Evolutionary conservation across 2,113 vertebrate species (phyloP).

Genomic region (Lampris megalopsis): DNA sequence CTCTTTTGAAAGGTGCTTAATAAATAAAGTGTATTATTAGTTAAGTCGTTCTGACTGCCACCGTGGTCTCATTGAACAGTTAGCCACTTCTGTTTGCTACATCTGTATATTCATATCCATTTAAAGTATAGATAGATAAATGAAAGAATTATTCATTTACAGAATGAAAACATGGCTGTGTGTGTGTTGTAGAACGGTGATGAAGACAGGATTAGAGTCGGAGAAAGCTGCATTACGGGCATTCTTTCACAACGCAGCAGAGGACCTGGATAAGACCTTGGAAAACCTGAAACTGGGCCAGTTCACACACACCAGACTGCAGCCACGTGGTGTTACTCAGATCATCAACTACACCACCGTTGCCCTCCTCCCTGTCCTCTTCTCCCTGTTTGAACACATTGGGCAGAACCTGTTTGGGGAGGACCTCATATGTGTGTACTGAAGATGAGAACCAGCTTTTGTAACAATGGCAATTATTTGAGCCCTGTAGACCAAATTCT

Average conservation of each 20-base stretch:
- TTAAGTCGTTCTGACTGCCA: too few relatives aligned
- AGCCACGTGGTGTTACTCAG: slow-evolving; percentile 91
- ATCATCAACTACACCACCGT: slow-evolving; percentile 98
- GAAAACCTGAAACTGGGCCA: slow-evolving; percentile 95
- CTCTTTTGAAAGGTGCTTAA: too few relatives aligned
- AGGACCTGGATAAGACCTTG: slow-evolving; percentile 93
- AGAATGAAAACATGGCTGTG: background rate
- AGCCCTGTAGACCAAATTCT: background rate
- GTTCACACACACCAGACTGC: slow-evolving; percentile 91
- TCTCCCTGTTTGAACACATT: slow-evolving; percentile 94
- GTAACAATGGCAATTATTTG: background rate
- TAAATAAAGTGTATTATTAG: too few relatives aligned
- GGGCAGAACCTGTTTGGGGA: slow-evolving; percentile 95
- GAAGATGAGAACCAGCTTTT: too few relatives aligned
- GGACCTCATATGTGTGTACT: slow-evolving; percentile 91
- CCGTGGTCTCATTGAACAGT: too few relatives aligned
- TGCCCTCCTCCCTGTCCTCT: slow-evolving; percentile 92
- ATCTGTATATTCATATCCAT: too few relatives aligned
- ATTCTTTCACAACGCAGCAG: slow-evolving; percentile 91
- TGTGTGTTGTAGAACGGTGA: slow-evolving; percentile 87
- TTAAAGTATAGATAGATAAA: too few relatives aligned
- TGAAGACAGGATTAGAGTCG: slow-evolving; percentile 94
- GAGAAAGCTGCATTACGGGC: slow-evolving; percentile 90
- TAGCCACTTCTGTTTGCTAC: too few relatives aligned
- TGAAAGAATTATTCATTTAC: background rate